Conservation (phyloP, 2,113 vertebrate genomes). For the Eublepharis macularius region DNA sequence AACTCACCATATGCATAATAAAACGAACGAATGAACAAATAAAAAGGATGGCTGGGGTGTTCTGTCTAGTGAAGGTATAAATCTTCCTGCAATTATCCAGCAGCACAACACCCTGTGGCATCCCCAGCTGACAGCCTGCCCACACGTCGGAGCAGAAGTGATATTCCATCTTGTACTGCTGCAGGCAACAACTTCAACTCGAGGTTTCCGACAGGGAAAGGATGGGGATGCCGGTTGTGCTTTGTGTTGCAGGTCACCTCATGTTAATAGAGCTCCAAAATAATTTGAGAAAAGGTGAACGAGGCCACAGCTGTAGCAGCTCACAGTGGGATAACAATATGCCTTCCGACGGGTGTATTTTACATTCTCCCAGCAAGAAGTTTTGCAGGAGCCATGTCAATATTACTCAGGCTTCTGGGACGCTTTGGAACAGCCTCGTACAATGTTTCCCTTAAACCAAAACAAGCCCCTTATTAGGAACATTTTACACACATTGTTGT, state of each 20-base stretch:
- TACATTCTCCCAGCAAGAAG: not conserved
- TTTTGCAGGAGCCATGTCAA: not conserved
- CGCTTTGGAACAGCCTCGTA: not conserved
- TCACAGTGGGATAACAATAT: not conserved
- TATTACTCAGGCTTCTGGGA: not conserved
- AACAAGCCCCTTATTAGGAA: not conserved
- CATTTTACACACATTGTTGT: not conserved
- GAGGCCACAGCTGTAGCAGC: not conserved
- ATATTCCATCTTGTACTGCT: not conserved
- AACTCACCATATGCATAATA: not conserved
- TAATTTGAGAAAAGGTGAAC: not conserved
- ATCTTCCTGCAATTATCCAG: not conserved
- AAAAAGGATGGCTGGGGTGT: not conserved
- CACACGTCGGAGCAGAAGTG: not conserved
- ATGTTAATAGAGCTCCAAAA: not conserved
- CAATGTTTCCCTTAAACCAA: not conserved
- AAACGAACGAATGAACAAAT: too few species aligned
- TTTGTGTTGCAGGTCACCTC: not conserved
- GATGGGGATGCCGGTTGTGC: not conserved
- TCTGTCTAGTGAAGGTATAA: not conserved
- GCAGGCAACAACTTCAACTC: not conserved
- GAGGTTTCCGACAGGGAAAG: not conserved
- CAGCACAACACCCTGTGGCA: not conserved
- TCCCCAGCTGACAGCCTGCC: not conserved
- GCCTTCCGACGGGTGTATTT: not conserved